Evolutionary conservation across 2,113 vertebrate species (phyloP).

Genomic region (Pongo abelii): DNA sequence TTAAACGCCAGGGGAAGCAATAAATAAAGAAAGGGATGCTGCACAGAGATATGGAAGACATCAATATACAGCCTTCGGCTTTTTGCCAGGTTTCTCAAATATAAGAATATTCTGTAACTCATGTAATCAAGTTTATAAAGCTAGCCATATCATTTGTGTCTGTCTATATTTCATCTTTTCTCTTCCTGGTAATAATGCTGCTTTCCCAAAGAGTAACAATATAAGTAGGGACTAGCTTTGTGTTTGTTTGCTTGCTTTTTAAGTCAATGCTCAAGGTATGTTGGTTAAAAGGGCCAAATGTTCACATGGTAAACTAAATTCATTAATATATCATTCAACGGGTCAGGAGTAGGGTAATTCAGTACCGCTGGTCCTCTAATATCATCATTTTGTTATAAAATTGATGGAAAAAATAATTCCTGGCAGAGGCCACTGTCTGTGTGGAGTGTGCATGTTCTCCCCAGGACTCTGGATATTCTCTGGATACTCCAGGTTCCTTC

Average conservation of each 20-base stretch:
- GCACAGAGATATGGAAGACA: background rate
- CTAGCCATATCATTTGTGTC: background rate
- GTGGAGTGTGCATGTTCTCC: background rate
- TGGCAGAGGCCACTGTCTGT: background rate
- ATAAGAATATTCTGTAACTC: background rate
- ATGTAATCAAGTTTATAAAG: background rate
- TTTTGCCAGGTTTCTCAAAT: background rate
- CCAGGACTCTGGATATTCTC: background rate
- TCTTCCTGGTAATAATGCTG: background rate
- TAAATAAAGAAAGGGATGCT: background rate
- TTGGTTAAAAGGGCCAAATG: background rate
- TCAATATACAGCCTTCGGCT: background rate
- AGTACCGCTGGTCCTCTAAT: background rate
- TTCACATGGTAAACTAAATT: background rate
- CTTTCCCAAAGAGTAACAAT: background rate
- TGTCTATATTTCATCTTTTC: background rate
- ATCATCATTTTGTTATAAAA: background rate
- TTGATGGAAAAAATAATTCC: background rate
- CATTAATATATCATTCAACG: background rate
- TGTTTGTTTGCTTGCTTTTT: background rate
- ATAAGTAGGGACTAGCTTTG: background rate
- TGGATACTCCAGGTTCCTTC: background rate
- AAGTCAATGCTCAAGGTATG: background rate
- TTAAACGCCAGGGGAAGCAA: background rate
- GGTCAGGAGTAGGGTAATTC: background rate